Base-by-base conservation (phyloP, 2,113 vertebrate genomes). In the Crotalus tigris region DNA sequence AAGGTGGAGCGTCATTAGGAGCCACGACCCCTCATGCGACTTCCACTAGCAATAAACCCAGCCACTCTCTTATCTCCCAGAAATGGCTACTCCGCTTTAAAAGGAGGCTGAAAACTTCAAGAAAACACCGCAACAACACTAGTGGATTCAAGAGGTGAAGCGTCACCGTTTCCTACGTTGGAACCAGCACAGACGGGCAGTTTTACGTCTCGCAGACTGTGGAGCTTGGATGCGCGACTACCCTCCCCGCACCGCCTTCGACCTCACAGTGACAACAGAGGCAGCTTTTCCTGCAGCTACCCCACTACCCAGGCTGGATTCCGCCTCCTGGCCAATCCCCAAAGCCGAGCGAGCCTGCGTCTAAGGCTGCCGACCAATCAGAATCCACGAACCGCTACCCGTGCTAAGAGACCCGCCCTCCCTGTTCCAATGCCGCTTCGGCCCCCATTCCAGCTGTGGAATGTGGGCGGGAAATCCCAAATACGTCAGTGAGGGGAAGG, bases 381-480 rank as follows among this genome's bases (percentile, higher is more conserved):
- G 39, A 58, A 44, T 3, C 4, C 29, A 29, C 8, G 1, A 29
- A 19, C 12, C 9, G 23, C 6, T 5, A 13, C 1, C n/a, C 8
- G 0, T 2, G 3, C 6, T 13, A 1, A 2, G 1, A 1, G 8
- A 3, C 19, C 92, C 21, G 3, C 61, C 59, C 33, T 29, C 57
- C 13, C 17, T 26, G 2, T 1, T 1, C 4, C 33, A 44, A n/a
- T 1, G 17, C 55, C 1, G 53, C 33, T 89, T 57, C 54, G 19
- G 39, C 17, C 9, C 33, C 39, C 86, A 81, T 94, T 94, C 93
- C 93, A 69, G 69, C 93, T 69, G 89, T 75, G 97, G 97, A 97
- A 97, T 97, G 97, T 94, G 90, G 97, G 97, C 93, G 91, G 94
- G 91, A 87, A 85, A 33, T 5, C 4, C 57, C 85, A 3, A 49